These are phyloP conservation scores for Tringa solitaria DNA, from an alignment of 2,113 vertebrate species.

Conservation along the genomic window DNA sequence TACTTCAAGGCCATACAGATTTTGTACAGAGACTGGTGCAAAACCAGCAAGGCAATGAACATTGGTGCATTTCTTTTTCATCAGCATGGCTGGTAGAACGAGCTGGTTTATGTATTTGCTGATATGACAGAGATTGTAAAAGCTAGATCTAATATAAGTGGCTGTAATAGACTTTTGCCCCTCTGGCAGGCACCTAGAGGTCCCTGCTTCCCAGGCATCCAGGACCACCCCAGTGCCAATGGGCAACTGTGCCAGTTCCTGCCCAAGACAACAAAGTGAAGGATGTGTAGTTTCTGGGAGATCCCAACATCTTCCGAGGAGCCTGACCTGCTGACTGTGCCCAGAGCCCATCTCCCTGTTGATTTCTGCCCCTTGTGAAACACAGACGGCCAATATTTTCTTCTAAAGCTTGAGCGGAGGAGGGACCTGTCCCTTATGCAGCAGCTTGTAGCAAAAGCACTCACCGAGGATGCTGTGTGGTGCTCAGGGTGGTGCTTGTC, in stretches of 20 bases:
- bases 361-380: background rate
- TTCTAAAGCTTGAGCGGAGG: background rate
- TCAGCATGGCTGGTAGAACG: background rate
- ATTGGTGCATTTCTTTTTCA: background rate
- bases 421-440: background rate
- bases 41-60: background rate
- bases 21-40: background rate
- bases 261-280: background rate
- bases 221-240: background rate
- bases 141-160: background rate
- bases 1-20: background rate
- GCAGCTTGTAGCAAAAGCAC: background rate
- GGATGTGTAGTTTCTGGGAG: background rate
- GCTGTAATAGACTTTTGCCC: background rate
- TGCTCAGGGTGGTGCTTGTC: background rate
- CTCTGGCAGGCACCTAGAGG: background rate
- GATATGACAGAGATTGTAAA: background rate
- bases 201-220: background rate
- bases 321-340: background rate
- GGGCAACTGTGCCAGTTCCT: background rate
- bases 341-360: background rate
- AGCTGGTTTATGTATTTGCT: background rate
- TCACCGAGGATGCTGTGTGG: rapidly evolving
- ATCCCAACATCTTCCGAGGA: background rate
- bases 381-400: rapidly evolving